Evolutionary conservation across 2,113 vertebrate species (phyloP).

Genomic region (Antennarius striatus): DNA sequence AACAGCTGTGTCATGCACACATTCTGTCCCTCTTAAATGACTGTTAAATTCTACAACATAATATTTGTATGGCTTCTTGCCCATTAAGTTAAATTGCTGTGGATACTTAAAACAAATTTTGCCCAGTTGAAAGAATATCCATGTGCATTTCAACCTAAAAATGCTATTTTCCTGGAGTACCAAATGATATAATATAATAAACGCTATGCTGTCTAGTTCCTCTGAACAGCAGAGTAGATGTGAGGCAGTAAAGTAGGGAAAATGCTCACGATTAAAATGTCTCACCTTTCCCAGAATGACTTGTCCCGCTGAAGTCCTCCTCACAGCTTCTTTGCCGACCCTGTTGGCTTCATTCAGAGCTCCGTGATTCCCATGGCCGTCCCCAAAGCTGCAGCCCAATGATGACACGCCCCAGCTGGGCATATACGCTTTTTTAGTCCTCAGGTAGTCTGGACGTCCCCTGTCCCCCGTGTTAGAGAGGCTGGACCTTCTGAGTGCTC

Average conservation of each 20-base stretch:
- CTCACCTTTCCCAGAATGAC: constrained; percentile 64
- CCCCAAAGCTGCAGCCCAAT: constrained; percentile 52
- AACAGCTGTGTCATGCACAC: not conserved
- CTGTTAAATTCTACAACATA: constrained; percentile 9
- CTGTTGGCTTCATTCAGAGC: constrained; percentile 73
- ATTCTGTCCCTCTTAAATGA: not conserved
- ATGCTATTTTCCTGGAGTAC: not conserved
- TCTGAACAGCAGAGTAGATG: not conserved
- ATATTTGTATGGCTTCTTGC: not conserved
- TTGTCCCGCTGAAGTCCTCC: constrained; percentile 74
- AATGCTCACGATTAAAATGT: not conserved
- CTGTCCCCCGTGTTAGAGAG: constrained; percentile 49
- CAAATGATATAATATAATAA: not conserved
- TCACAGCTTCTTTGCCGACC: constrained; percentile 78
- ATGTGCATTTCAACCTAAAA: not conserved
- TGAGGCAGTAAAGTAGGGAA: constrained; percentile 11
- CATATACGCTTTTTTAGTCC: constrained; percentile 65
- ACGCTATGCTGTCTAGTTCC: not conserved
- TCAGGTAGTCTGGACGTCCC: constrained; percentile 66
- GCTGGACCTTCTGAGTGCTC: constrained; percentile 44
- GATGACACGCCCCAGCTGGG: constrained; percentile 63
- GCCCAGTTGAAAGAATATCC: too few relatives aligned
- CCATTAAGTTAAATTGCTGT: not conserved
- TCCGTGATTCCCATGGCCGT: constrained; percentile 66
- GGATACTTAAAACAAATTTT: too few relatives aligned